Percentiles rank a stretch among this genome's conserved stretches.
These are phyloP conservation scores for Saguinus midas DNA, from an alignment of 2,113 vertebrate genomes.

Conservation along the genomic window DNA sequence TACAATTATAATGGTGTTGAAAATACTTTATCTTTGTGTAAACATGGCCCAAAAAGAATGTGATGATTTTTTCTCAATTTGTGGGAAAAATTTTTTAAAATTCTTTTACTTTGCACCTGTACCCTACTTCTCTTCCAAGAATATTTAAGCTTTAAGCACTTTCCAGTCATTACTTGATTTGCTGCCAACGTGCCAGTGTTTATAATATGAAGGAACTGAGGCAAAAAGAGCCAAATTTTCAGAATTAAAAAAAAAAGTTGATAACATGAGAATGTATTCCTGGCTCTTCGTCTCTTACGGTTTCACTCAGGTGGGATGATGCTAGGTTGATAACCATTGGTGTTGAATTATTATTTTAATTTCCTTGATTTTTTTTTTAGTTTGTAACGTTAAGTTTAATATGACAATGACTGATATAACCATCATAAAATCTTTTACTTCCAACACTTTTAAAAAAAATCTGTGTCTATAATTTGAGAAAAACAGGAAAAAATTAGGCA, in stretches of 20 bases:
- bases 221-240: constrained; percentile 73
- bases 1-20: background rate
- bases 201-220: constrained; percentile 66
- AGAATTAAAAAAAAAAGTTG: constrained; percentile 67
- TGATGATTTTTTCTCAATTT: constrained; percentile 43
- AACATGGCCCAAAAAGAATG: constrained; percentile 46
- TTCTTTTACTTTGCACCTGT: constrained; percentile 74
- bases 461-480: constrained; percentile 15
- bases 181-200: constrained; percentile 72
- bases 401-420: constrained; percentile 45
- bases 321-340: constrained; percentile 24
- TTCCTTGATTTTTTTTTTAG: background rate
- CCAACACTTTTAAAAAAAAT: background rate
- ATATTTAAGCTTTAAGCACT: constrained; percentile 75
- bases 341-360: constrained; percentile 54
- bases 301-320: constrained; percentile 63
- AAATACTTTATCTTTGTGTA: constrained; percentile 22
- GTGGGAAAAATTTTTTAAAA: constrained; percentile 66
- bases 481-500: constrained; percentile 20
- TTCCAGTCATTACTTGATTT: constrained; percentile 75
- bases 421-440: constrained; percentile 36
- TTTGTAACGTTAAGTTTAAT: constrained; percentile 22
- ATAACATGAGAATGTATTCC: constrained; percentile 73
- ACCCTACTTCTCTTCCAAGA: constrained; percentile 74
- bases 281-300: constrained; percentile 53